These are phyloP conservation scores for Teleogryllus oceanicus DNA, from an alignment of 2,888 invertebrate genomes.

Conservation along the genomic window DNA sequence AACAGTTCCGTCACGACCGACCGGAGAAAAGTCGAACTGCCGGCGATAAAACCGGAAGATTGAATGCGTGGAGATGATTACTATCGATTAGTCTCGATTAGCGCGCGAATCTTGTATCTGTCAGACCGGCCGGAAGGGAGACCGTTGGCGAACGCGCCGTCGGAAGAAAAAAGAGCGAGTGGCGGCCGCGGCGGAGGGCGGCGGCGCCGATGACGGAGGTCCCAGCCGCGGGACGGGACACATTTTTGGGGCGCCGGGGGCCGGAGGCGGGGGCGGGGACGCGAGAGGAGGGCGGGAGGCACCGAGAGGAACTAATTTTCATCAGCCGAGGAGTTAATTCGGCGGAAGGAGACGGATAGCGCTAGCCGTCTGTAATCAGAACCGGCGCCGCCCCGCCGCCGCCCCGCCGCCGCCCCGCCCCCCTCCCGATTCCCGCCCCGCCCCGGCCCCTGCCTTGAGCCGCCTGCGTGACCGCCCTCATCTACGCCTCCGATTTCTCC, in stretches of 20 bases:
- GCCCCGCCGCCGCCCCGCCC: no score
- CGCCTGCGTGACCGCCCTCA: no score
- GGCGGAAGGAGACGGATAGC: conserved; percentile 6
- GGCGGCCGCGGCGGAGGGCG: neutral
- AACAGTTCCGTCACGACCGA: neutral
- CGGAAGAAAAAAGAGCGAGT: neutral
- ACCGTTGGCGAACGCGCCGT: neutral
- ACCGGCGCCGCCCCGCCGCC: neutral
- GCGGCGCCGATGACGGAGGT: neutral
- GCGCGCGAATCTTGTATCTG: conserved; percentile 32
- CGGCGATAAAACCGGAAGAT: neutral
- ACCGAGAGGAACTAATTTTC: neutral
- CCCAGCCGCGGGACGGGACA: neutral
- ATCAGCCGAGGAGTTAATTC: conserved; percentile 5
- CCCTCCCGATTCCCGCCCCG: no score
- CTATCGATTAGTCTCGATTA: conserved; percentile 33
- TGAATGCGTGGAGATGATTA: conserved; percentile 7
- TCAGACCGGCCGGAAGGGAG: conserved; percentile 25
- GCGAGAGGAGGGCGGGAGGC: neutral
- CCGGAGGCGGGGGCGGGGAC: neutral
- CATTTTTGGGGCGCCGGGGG: neutral
- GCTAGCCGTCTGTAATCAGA: neutral
- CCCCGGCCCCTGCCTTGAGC: no score
- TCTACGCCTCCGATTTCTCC: no score
- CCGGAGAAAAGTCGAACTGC: no score